Base-by-base conservation (phyloP, 2,888 invertebrate species). In the Blomia tropicalis region DNA sequence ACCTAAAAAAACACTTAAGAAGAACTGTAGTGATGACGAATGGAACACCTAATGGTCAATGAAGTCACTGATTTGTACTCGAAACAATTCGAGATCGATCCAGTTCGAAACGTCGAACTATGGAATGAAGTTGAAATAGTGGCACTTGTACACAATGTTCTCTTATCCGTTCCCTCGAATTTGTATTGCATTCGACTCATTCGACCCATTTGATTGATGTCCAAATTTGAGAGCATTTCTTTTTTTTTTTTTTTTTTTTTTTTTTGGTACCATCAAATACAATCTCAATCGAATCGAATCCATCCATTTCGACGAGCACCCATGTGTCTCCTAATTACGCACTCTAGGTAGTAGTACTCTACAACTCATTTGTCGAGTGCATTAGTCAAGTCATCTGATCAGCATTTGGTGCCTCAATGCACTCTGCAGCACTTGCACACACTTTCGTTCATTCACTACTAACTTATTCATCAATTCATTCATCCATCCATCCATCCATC, bases 261-360 rank as follows among this genome's bases (percentile, higher is more conserved):
- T 36, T 36, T 17, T 36, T 17, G 36, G 36, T 36, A 17, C 36
- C 7, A 36, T 11, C 36, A 36, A 36, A n/a, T n/a, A n/a, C n/a
- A n/a, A n/a, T n/a, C n/a, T 36, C 36, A 17, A 36, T 11, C 17
- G 36, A 36, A 36, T 36, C 36, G 36, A 36, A 36, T 36, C 7
- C 17, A 11, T 36, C 36, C 7, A 36, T 36, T 36, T 36, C 7
- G 7, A 36, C 17, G 36, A 47, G 51, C 51, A 47, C 51, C 51
- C 51, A 47, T 47, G 51, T 47, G 51, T 47, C 51, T 47, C 51
- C 27, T 47, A 47, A 47, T 47, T 47, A 47, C 51, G 51, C 51
- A 47, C 51, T 47, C 22, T 27, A 47, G 27, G 51, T 47, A 36
- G 51, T n/a, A 41, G 41, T 41, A n/a, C 41, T 41, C 41, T 17